Evolutionary conservation across 2,888 invertebrate species (phyloP).

Genomic region (Noctua comes): DNA sequence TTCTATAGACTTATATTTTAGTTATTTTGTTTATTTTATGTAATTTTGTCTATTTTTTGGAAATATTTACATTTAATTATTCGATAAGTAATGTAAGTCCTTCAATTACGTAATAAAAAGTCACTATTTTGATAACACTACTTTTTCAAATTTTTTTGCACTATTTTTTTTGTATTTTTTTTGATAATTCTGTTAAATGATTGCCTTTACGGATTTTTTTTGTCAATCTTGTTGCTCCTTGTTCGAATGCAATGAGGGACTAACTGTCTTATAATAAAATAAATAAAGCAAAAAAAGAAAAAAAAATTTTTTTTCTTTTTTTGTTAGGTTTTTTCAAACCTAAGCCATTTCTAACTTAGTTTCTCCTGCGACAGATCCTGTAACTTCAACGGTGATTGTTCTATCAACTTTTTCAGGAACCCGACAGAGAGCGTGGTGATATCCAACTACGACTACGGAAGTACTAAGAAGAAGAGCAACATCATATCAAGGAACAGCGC

Average conservation of each 20-base stretch:
- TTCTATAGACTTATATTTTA: no score
- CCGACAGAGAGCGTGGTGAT: constrained; percentile 88
- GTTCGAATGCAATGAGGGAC: neutral
- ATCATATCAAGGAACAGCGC: constrained; percentile 83
- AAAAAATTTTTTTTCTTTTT: no score
- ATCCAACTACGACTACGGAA: constrained; percentile 88
- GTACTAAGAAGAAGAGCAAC: constrained; percentile 87
- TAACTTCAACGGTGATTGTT: constrained; percentile 77
- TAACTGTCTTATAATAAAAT: no score
- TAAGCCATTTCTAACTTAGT: neutral
- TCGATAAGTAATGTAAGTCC: neutral
- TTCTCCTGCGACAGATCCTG: neutral
- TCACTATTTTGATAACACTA: no score
- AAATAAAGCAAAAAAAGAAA: no score
- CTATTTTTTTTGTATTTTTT: no score
- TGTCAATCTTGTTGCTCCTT: neutral
- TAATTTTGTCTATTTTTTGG: no score
- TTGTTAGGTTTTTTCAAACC: no score
- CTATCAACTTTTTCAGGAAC: constrained; percentile 84
- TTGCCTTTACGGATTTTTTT: neutral
- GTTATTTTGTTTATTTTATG: neutral
- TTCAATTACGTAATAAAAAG: neutral
- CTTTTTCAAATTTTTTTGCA: no score
- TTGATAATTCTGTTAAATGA: neutral
- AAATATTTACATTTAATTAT: no score